Evolutionary conservation across 1,140 invertebrate genomes (phyloP).

Genomic region (Bilobella aurantiaca): DNA sequence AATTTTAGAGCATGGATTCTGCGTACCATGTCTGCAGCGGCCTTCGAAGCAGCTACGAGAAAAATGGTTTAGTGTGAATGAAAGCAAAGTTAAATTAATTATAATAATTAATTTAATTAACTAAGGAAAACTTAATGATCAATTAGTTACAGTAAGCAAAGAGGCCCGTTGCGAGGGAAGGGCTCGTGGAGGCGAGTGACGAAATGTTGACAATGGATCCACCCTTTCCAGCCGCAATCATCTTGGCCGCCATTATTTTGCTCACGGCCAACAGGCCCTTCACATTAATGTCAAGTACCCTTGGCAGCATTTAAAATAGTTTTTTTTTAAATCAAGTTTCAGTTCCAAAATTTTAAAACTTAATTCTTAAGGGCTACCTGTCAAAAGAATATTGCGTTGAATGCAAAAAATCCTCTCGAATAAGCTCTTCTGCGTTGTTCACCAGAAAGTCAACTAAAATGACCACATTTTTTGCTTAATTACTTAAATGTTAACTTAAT

Average conservation of each 20-base stretch:
- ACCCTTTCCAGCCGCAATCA: slow-evolving; percentile 57
- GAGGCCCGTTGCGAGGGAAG: not conserved
- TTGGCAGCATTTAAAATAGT: slow-evolving; percentile 38
- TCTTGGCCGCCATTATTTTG: slow-evolving; percentile 59
- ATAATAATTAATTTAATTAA: not conserved
- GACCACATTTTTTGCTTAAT: too few relatives aligned
- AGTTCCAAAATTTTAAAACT: slow-evolving; percentile 38
- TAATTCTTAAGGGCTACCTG: not conserved
- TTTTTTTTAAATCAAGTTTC: too few relatives aligned
- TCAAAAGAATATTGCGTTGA: not conserved
- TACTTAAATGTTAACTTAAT: too few relatives aligned
- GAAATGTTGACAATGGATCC: slow-evolving; percentile 87
- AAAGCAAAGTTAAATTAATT: not conserved
- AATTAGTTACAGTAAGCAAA: not conserved
- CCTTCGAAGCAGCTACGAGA: not conserved
- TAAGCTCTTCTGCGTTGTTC: slow-evolving; percentile 60
- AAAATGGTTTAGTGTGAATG: too few relatives aligned
- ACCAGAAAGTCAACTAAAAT: slow-evolving; percentile 63
- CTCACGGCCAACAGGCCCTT: slow-evolving; percentile 74
- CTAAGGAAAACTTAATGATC: not conserved
- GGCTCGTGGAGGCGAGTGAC: not conserved
- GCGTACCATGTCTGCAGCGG: not conserved
- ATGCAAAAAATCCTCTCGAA: not conserved
- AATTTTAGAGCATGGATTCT: not conserved
- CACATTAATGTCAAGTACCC: slow-evolving; percentile 66